Evolutionary conservation across 2,113 vertebrate genomes (phyloP).

Genomic region (Poecile atricapillus): DNA sequence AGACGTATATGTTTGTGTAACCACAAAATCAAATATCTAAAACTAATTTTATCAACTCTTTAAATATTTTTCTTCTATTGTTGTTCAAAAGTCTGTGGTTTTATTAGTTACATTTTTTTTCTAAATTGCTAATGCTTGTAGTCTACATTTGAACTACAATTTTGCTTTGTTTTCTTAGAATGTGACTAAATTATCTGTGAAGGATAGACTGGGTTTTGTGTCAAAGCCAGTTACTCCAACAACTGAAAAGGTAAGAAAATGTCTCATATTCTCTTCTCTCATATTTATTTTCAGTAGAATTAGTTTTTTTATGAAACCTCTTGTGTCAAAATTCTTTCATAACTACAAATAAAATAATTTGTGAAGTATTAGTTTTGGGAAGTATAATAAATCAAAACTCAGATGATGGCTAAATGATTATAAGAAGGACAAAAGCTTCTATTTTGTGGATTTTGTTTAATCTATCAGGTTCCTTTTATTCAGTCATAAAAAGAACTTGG

Average conservation of each 20-base stretch:
- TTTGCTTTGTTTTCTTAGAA: slow-evolving; percentile 75
- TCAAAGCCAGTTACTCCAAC: slow-evolving; percentile 81
- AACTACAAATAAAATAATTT: background rate
- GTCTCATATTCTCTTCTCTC: background rate
- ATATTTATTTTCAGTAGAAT: background rate
- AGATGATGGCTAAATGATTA: background rate
- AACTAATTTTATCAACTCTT: background rate
- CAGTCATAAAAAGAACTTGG: background rate
- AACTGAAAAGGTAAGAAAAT: slow-evolving; percentile 86
- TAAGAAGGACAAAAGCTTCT: background rate
- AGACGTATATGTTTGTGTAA: background rate
- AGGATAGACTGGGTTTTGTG: slow-evolving; percentile 89
- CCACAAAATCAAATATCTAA: background rate
- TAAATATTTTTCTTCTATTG: background rate
- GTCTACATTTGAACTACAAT: slow-evolving; percentile 26
- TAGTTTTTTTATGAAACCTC: background rate
- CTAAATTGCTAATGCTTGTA: background rate
- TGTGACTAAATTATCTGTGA: slow-evolving; percentile 86
- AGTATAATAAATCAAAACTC: background rate
- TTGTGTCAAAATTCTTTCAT: background rate
- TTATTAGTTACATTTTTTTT: background rate
- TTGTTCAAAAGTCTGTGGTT: background rate
- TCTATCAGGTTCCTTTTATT: background rate
- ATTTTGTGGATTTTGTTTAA: background rate
- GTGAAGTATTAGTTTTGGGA: background rate